Evolutionary conservation across 2,797 vertebrate genomes (phyloP).

Genomic region (Liparis tanakae): DNA sequence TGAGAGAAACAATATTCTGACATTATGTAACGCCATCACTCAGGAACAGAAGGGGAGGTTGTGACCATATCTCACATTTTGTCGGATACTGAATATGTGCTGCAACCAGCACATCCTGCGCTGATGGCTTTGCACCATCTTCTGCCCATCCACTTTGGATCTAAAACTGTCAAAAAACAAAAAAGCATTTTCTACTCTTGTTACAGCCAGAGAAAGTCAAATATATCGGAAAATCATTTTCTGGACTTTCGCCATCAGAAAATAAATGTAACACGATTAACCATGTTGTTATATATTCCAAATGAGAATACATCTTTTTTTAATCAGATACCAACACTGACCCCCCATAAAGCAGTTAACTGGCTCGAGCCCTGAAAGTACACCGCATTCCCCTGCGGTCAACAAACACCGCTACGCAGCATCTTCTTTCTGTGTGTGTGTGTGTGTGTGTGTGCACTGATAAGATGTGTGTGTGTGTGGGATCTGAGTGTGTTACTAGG

Average conservation of each 20-base stretch:
- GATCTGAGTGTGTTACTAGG: slow-evolving; percentile 20
- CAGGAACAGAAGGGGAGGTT: too few species aligned
- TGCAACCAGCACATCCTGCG: background rate
- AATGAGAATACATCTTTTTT: background rate
- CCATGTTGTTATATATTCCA: slow-evolving; percentile 1
- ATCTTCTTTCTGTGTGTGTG: slow-evolving; percentile 12
- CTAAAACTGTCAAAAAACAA: background rate
- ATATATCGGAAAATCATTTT: background rate
- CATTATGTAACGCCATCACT: too few species aligned
- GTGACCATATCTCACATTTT: too few species aligned
- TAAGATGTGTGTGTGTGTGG: slow-evolving; percentile 5
- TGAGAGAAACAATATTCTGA: too few species aligned
- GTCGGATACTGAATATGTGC: too few species aligned
- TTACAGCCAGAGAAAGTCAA: background rate
- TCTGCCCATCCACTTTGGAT: background rate
- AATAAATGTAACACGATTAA: background rate
- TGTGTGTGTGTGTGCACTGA: slow-evolving; percentile 9
- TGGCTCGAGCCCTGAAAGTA: slow-evolving; percentile 37
- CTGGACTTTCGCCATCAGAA: background rate
- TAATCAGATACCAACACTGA: slow-evolving; percentile 16
- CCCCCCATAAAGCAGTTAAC: slow-evolving; percentile 15
- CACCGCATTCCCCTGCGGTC: slow-evolving; percentile 25
- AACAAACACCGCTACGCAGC: slow-evolving; percentile 21
- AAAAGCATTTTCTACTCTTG: background rate
- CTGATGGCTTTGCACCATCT: background rate